Percentiles rank a stretch among this genome's conserved stretches.
Evolutionary conservation across 2,888 invertebrate genomes (phyloP).

Genomic region (Cryptophagus acutangulus): DNA sequence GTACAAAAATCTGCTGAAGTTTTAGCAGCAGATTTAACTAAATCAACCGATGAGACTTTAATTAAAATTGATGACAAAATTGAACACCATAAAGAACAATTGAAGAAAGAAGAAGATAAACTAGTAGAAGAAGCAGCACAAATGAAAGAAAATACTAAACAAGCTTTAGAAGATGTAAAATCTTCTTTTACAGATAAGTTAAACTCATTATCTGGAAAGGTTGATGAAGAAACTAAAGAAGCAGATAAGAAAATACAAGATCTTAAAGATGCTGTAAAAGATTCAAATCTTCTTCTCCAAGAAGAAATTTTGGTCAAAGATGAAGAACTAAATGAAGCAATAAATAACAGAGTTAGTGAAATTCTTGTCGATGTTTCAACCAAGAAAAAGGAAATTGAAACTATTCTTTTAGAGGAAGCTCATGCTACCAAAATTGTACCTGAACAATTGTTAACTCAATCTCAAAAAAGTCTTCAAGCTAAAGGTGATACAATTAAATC

Average conservation of each 20-base stretch:
- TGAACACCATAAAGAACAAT: slow-evolving; percentile 16
- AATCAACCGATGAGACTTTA: slow-evolving; percentile 2
- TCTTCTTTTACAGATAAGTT: no score
- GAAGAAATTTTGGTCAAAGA: slow-evolving; percentile 13
- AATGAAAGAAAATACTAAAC: not conserved
- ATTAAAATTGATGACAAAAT: slow-evolving; percentile 2
- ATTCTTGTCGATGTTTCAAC: slow-evolving; percentile 11
- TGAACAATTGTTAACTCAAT: no score
- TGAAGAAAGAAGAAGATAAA: slow-evolving; percentile 16
- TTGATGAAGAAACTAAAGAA: no score
- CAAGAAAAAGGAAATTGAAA: slow-evolving; percentile 18
- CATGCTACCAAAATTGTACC: no score
- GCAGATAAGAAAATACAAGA: no score
- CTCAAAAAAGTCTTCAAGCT: not conserved
- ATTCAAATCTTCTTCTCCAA: no score
- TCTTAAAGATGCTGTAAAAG: slow-evolving; percentile 25
- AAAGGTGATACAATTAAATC: slow-evolving; percentile 1
- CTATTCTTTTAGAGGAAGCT: no score
- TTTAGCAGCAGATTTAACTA: not conserved
- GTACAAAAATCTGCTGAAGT: not conserved
- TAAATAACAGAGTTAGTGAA: slow-evolving; percentile 10
- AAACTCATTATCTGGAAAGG: no score
- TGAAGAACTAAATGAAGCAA: slow-evolving; percentile 9
- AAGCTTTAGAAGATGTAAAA: slow-evolving; percentile 16
- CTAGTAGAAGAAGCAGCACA: slow-evolving; percentile 13